Conservation (phyloP, 2,797 vertebrate species). For the Neomorphus geoffroyi region DNA sequence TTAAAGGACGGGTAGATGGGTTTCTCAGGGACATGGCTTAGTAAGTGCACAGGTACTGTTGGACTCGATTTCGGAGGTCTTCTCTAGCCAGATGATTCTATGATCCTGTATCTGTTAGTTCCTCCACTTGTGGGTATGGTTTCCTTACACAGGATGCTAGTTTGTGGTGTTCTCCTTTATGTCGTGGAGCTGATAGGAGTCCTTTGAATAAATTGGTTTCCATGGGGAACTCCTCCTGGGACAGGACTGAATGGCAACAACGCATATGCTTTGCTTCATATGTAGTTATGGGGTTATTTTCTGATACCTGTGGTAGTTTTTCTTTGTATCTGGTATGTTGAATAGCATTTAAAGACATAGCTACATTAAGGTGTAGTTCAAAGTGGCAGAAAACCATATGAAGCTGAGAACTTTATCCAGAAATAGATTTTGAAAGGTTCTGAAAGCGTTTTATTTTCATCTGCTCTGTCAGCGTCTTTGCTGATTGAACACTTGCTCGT, state of each 20-base stretch:
- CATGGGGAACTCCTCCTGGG: neutral
- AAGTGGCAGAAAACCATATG: neutral
- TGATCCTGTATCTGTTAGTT: no score
- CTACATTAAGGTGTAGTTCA: slow-evolving; percentile 30
- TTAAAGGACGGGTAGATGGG: no score
- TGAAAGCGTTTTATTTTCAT: slow-evolving; percentile 58
- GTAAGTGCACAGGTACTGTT: no score
- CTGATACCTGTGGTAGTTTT: neutral
- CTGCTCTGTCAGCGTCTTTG: neutral
- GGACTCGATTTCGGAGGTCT: no score
- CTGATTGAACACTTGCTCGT: neutral
- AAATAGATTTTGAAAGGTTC: slow-evolving; percentile 50
- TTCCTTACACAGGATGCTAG: neutral
- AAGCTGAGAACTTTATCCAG: slow-evolving; percentile 25
- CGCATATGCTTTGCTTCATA: neutral
- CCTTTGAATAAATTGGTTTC: neutral
- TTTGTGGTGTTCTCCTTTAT: neutral
- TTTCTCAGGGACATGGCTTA: no score
- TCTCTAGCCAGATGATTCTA: no score
- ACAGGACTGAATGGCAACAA: neutral
- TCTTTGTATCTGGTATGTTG: neutral
- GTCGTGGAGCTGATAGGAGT: neutral
- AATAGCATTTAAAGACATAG: neutral
- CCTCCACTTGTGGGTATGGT: neutral
- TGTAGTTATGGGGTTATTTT: neutral